Percentiles rank a stretch among this genome's conserved stretches.
These are phyloP conservation scores for Anolis apletophallus DNA, from an alignment of 2,797 vertebrate genomes.

Conservation along the genomic window DNA sequence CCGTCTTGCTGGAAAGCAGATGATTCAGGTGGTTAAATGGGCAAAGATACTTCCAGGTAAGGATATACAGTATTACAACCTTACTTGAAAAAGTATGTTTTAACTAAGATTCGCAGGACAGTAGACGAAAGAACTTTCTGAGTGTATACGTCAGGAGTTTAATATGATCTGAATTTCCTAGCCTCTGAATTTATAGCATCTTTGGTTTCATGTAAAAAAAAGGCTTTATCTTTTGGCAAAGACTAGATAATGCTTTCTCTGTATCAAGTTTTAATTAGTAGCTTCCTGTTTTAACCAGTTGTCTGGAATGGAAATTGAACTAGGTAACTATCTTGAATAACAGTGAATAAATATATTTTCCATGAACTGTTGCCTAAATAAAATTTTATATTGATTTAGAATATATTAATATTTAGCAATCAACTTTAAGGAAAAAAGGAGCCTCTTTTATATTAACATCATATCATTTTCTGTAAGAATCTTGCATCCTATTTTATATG, in stretches of 20 bases:
- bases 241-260: not conserved
- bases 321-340: not conserved
- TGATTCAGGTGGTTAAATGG: slow-evolving; percentile 99
- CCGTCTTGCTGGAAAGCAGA: slow-evolving; percentile 96
- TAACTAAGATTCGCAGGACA: no score
- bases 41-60: slow-evolving; percentile 99
- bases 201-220: not conserved
- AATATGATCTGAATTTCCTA: no score
- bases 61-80: not conserved
- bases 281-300: no score
- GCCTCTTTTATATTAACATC: not conserved
- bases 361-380: not conserved
- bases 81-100: not conserved
- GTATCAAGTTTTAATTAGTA: not conserved
- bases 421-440: not conserved
- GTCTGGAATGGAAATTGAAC: not conserved
- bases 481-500: not conserved
- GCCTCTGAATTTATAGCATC: not conserved
- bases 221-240: not conserved
- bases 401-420: not conserved
- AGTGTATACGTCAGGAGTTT: no score
- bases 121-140: no score
- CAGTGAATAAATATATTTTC: not conserved
- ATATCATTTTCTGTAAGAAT: not conserved
- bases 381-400: not conserved